Evolutionary conservation across 2,888 invertebrate species (phyloP).

Genomic region (Iselma pallidipennis): DNA sequence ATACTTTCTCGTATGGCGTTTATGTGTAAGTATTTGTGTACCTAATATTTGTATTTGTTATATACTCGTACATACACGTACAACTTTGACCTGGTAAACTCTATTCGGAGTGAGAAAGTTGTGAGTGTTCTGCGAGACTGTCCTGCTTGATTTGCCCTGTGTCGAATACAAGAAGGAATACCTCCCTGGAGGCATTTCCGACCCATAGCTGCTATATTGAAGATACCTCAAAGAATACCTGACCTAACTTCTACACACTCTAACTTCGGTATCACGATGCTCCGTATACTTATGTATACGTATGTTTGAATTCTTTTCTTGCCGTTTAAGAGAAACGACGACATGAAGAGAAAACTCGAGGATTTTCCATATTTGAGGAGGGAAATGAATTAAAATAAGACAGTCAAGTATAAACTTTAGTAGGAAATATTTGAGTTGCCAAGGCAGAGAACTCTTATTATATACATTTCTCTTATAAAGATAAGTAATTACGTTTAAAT

Average conservation of each 20-base stretch:
- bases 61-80: slow-evolving; percentile 2
- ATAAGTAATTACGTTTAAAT: too few species aligned
- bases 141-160: slow-evolving; percentile 28
- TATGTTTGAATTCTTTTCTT: too few species aligned
- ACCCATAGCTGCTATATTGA: slow-evolving; percentile 18
- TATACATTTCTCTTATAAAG: too few species aligned
- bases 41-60: neutral
- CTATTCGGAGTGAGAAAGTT: slow-evolving; percentile 20
- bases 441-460: too few species aligned
- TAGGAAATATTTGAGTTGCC: neutral
- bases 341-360: neutral
- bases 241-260: slow-evolving; percentile 12
- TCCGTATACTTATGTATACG: too few species aligned
- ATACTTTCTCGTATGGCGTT: slow-evolving; percentile 2
- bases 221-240: slow-evolving; percentile 21
- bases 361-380: neutral
- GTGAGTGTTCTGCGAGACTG: slow-evolving; percentile 26
- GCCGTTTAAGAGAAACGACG: too few species aligned
- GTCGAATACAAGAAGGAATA: slow-evolving; percentile 28
- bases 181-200: slow-evolving; percentile 15
- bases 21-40: neutral
- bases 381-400: neutral
- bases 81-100: slow-evolving; percentile 24
- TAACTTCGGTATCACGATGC: too few species aligned
- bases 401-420: neutral